phyloP scores from a whole-genome alignment of 2,888 invertebrate genomes.

The Actias luna region DNA sequence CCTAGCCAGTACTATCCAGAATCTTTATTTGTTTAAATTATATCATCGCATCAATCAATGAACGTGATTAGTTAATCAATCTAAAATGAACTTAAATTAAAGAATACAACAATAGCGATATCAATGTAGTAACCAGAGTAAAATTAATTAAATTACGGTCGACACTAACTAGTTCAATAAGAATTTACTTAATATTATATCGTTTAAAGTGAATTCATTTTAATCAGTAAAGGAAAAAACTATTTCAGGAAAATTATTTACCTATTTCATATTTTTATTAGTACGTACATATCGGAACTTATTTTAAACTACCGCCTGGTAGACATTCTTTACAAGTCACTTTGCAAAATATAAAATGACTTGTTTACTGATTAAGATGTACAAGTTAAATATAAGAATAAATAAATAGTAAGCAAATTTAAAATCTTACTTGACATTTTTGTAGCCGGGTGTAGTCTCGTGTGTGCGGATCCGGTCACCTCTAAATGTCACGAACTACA shows the following conservation, averaged over 20 bases:
- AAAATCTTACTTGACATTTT: slow-evolving; percentile 72
- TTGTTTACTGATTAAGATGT: not conserved
- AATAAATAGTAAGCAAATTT: not conserved
- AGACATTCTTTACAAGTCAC: not conserved
- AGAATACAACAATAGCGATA: not conserved
- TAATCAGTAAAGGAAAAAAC: not conserved
- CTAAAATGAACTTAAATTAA: not conserved
- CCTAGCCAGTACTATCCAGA: not conserved
- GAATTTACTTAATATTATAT: not conserved
- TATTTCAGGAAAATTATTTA: not conserved
- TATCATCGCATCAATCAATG: not conserved
- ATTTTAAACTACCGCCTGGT: slow-evolving; percentile 7
- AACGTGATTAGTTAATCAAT: not conserved
- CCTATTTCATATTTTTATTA: not conserved
- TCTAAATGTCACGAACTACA: slow-evolving; percentile 66
- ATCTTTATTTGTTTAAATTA: not conserved
- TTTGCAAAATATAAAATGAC: not conserved
- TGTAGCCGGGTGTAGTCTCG: slow-evolving; percentile 72
- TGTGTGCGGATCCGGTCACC: slow-evolving; percentile 72
- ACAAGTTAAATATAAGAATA: not conserved
- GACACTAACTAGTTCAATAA: not conserved
- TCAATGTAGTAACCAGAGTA: not conserved
- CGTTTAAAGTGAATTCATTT: too few species aligned
- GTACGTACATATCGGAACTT: not conserved
- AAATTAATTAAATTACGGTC: not conserved